Base-by-base conservation (phyloP, 2,888 invertebrate species). In the Linyphia triangularis region DNA sequence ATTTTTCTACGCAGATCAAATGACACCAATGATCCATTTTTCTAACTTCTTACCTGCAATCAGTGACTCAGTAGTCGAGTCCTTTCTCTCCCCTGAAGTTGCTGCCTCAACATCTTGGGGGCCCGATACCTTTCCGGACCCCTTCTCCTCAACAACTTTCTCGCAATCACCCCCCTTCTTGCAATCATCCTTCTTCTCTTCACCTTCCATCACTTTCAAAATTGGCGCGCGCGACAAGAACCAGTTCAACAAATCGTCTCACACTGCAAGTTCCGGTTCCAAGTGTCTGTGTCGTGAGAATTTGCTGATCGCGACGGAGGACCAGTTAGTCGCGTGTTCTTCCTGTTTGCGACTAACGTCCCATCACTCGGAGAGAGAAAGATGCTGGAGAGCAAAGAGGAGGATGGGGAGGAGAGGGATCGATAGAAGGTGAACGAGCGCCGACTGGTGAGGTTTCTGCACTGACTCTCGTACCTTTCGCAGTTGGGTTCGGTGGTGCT, bases 331-430 rank as follows among this genome's bases (percentile, higher is more conserved):
- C 51, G 43, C 65, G 57, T 43, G 13, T 24, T 67, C 51, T 33
- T 24, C 61, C 72, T 22, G n/a, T 51, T 77, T 67, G 79, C 79
- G 43, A 69, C 82, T 81, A 81, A 70, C 81, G 69, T 81, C 81
- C 81, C 81, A 78, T 78, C 63, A 24, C 72, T 28, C 28, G 43
- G 7, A 69, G n/a, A n/a, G 61, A 65, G 51, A 51, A 59, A n/a
- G 79, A 79, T 79, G 79, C 79, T 19, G 37, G 77, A 70, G 43
- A 51, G 67, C n/a, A 24, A n/a, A 67, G 33, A 33, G 37, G 63
- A 61, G 73, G 57, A 33, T 59, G 26, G 61, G n/a, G 61, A 24
- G 40, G 22, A 6, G 13, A 26, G 33, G 37, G 63, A 77, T 77
- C 77, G 77, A 77, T 77, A 79, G 51, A 51, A 28, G 43, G 51